Evolutionary conservation across 2,888 invertebrate species (phyloP), one percentile per base, ranked within the genome.

Genomic region (Amaurobius ferox): DNA sequence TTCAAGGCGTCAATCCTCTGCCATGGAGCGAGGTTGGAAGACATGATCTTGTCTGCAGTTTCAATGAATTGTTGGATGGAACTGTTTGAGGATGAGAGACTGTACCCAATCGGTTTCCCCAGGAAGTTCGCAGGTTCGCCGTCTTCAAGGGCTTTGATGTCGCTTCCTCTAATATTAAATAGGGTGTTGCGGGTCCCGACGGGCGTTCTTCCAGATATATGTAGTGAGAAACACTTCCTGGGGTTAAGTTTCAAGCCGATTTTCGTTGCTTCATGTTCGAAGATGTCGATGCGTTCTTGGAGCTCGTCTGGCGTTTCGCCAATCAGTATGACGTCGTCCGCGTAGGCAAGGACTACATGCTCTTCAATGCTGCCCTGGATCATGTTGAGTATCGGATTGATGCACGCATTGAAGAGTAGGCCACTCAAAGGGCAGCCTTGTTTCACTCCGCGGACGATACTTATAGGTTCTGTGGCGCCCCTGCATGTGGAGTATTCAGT

Each of bases 21-120:
- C 61, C 61, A 61, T n/a, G 61, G 61, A 26, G 61, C 61, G 28
- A 61, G 61, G 9, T 61, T n/a, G 26, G 61, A 6, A 9, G n/a
- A 23, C 2, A 61, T 3, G 7, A 61, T 26, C 7, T 61, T 61
- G 1, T 1, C 1, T 26, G 23, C 61, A 1, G 7, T 2, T 0
- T 23, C 19, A 3, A 61, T 1, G 26, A 61, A 1, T 2, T 61
- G 23, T 11, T 61, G 11, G 6, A 61, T 19, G 23, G n/a, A 11
- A 9, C 19, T 23, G 19, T 2, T 13, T 1, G 0, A 1, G 0
- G 61, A 26, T 2, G 1, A 61, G 19, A 61, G 23, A 26, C 23
- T 23, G 26, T 23, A 61, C 0, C 26, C 61, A 3, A 61, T 26
- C 1, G 61, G 26, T 7, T 61, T 61, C 26, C 61, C 28, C 0